Conservation (phyloP, 2,888 invertebrate species). For the Alsophila aescularia region DNA sequence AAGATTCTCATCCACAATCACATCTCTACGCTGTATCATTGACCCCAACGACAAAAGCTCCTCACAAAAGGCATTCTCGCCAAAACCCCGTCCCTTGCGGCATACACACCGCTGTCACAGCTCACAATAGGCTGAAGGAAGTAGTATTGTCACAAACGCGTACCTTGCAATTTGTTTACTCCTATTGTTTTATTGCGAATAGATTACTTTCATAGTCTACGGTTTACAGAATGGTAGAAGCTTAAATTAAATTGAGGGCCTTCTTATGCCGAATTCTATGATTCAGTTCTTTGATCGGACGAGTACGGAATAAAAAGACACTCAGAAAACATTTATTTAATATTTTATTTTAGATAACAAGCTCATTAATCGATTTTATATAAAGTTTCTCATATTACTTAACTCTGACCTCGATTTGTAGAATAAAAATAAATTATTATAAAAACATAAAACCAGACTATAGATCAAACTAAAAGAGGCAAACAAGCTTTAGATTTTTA, state of each 20-base stretch:
- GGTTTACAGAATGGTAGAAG: not conserved
- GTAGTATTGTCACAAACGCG: conserved; percentile 43
- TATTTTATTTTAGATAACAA: too few relatives aligned
- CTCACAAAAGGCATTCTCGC: conserved; percentile 7
- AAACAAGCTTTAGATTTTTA: too few relatives aligned
- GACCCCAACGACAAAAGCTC: not conserved
- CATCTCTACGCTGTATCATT: not conserved
- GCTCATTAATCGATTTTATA: too few relatives aligned
- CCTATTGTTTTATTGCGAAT: conserved; percentile 42
- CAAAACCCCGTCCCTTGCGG: conserved; percentile 23
- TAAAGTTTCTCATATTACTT: too few relatives aligned
- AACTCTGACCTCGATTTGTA: too few relatives aligned
- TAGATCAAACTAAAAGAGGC: too few relatives aligned
- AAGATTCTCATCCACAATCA: conserved; percentile 2
- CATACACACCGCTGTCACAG: conserved; percentile 44
- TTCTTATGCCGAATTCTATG: too few relatives aligned
- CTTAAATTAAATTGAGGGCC: not conserved
- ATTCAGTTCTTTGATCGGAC: too few relatives aligned
- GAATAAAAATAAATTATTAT: too few relatives aligned
- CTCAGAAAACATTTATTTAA: too few relatives aligned
- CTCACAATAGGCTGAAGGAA: conserved; percentile 48
- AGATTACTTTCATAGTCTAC: conserved; percentile 2
- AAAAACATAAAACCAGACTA: too few relatives aligned
- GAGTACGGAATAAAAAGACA: too few relatives aligned
- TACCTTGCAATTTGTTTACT: conserved; percentile 51